Evolutionary conservation across 2,888 invertebrate genomes (phyloP).

Genomic region (Balanococcus diminutus): DNA sequence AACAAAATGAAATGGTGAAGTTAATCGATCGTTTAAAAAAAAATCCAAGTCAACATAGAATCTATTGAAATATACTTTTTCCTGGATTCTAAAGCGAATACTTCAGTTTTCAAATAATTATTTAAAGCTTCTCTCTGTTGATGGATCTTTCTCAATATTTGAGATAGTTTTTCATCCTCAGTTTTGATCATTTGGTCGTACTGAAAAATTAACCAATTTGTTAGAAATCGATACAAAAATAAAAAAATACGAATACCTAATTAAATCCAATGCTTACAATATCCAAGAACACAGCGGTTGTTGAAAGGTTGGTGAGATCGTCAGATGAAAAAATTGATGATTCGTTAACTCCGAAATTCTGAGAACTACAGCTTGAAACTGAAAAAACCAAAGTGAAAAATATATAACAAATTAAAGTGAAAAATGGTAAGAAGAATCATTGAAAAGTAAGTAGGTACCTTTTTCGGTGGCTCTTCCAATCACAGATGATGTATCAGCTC

Average conservation of each 20-base stretch:
- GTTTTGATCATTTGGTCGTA: conserved; percentile 48
- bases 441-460: neutral
- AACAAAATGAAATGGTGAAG: neutral
- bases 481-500: neutral
- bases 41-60: neutral
- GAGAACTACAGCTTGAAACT: neutral
- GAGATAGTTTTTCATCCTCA: conserved; percentile 51
- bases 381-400: too few relatives aligned
- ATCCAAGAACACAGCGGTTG: neutral
- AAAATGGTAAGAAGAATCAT: neutral
- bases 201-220: neutral
- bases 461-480: neutral
- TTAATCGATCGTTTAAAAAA: neutral
- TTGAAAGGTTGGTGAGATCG: neutral
- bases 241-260: neutral
- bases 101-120: conserved; percentile 41
- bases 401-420: neutral
- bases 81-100: conserved; percentile 15
- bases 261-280: conserved; percentile 1
- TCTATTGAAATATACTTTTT: conserved; percentile 28
- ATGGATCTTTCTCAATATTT: conserved; percentile 46
- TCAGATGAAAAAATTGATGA: neutral
- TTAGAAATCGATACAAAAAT: neutral
- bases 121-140: conserved; percentile 40
- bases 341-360: neutral